Evolutionary conservation across 2,888 invertebrate species (phyloP), one percentile per base, ranked within the genome.

Genomic region (Acrobasis suavella): DNA sequence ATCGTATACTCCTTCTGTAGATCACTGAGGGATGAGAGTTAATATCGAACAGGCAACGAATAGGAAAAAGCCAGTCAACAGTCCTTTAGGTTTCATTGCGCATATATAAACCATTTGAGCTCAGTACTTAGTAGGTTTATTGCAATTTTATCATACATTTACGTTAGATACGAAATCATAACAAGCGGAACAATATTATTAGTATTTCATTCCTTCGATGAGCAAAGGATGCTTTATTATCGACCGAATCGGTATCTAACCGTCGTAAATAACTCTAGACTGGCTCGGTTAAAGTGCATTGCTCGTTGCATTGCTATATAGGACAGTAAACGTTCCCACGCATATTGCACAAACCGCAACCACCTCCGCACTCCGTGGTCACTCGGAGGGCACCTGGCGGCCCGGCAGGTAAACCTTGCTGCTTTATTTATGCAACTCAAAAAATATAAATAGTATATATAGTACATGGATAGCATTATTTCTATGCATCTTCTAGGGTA

Each of bases 311-410:
- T 72, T 76, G 67, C 71, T 77, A 76, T 80, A 78, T 80, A 80
- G 82, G 80, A 76, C 80, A 76, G 67, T 64, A 64, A 75, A 50
- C 32, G 74, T 84, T 86, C 86, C 85, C 85, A 86, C 86, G 85
- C 86, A 75, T 74, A 80, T 85, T 81, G 79, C 77, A 73, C 71
- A 72, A 76, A 81, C 81, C 78, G 72, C 83, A 81, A 72, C 77
- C 79, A 79, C 80, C 84, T 77, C 75, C 81, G 75, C 80, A 72
- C 65, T 70, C 66, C 71, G 75, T 75, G 78, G 75, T 75, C 74
- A 61, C 51, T 60, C 17, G 17, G 39, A 54, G 60, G 38, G 17
- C 60, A 60, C 61, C 54, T 54, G 54, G 61, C 46, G 22, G 46
- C 58, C 38, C 16, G 17, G 32, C 39, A 32, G 38, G 38, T 38